Base-by-base conservation (phyloP, 2,888 invertebrate genomes). In the Apodemia mormo region DNA sequence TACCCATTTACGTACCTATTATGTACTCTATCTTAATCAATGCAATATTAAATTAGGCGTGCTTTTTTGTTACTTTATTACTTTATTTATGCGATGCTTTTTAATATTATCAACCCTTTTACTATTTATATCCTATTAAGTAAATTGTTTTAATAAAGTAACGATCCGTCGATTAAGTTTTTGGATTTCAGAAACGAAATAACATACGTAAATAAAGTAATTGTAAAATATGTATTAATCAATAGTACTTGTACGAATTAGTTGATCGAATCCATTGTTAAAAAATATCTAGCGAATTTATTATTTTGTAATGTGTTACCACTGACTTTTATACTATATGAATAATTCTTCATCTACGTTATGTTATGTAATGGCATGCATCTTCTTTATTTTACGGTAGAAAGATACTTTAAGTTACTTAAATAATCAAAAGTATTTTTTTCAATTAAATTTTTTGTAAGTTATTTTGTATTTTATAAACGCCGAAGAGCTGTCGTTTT, bases 131-230 rank as follows among this genome's bases (percentile, higher is more conserved):
- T 74, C 75, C 72, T 77, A 73, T 69, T 73, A 74, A 74, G 70
- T 75, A 75, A 76, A 72, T 75, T 76, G 77, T 77, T 75, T 70
- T 71, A 77, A 76, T 81, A 82, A 83, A 79, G 81, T 81, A 88
- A 89, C 82, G 78, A 88, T 91, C 90, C 90, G 89, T 92, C 90
- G 79, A 82, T 83, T 88, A 83, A 86, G 89, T 88, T 89, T 85
- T 84, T 81, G 85, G 83, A 85, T 87, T 89, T 87, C 85, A 84
- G 83, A 85, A 87, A 82, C 86, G 79, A 79, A 83, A 82, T 88
- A 88, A 90, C 87, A 91, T 92, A 93, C 92, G 92, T 92, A 92
- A 92, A 89, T 92, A 90, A 90, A 84, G 79, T 82, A 91, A 88
- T 81, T 84, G 75, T 92, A 92, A 92, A 73, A 78, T 80, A 82